Percentiles rank a stretch among this genome's conserved stretches.
Conservation (phyloP, 2,797 vertebrate species). For the Pangasius macronema region DNA sequence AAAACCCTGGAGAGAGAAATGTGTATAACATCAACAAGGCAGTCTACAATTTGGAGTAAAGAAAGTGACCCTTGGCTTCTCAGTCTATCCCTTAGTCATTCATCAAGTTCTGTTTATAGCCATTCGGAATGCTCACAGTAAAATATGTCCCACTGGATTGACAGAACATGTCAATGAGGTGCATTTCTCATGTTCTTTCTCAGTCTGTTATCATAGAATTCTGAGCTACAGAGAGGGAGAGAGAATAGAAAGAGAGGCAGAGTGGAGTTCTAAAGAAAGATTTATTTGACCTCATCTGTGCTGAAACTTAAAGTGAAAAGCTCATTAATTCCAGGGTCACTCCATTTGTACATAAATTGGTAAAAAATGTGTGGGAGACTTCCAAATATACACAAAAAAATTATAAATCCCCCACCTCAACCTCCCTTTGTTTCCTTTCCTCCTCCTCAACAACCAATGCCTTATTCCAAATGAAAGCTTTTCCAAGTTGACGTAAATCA, state of each 20-base stretch:
- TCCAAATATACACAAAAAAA: slow-evolving; percentile 93
- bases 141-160: slow-evolving; percentile 88
- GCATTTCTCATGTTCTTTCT: slow-evolving; percentile 89
- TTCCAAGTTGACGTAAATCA: slow-evolving; percentile 94
- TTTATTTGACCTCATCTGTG: slow-evolving; percentile 93
- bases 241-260: slow-evolving; percentile 62
- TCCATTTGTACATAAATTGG: slow-evolving; percentile 95
- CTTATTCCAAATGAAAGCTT: slow-evolving; percentile 79
- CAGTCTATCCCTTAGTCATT: slow-evolving; percentile 84
- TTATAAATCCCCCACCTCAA: slow-evolving; percentile 86
- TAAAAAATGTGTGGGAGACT: slow-evolving; percentile 92
- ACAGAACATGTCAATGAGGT: slow-evolving; percentile 88
- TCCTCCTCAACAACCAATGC: slow-evolving; percentile 56
- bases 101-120: slow-evolving; percentile 89
- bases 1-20: slow-evolving; percentile 70
- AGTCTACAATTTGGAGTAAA: slow-evolving; percentile 71
- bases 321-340: slow-evolving; percentile 99
- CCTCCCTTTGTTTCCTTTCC: slow-evolving; percentile 71
- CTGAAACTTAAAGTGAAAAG: slow-evolving; percentile 87
- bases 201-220: slow-evolving; percentile 84
- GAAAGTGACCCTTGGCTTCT: slow-evolving; percentile 83
- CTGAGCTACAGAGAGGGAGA: slow-evolving; percentile 70
- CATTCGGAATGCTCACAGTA: slow-evolving; percentile 77
- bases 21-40: slow-evolving; percentile 74
- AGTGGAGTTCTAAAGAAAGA: slow-evolving; percentile 85